phyloP scores from a whole-genome alignment of 2,797 vertebrate genomes.

The Huso huso region DNA sequence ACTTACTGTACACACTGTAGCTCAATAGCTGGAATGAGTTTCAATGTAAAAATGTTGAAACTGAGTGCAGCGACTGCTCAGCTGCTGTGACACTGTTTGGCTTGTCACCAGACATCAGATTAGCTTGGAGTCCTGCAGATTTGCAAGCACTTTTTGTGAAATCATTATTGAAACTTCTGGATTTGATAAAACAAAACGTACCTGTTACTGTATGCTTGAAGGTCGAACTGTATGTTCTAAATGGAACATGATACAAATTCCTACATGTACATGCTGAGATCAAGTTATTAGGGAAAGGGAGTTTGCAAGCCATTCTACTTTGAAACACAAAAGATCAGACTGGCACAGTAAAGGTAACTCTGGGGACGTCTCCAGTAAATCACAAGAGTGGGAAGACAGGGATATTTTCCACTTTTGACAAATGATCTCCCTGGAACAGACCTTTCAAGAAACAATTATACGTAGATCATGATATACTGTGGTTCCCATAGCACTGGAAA shows the following conservation, averaged over 20 bases:
- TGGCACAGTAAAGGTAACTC: not conserved
- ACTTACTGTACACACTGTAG: not conserved
- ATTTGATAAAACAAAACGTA: no score
- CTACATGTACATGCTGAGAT: no score
- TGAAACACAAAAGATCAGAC: not conserved
- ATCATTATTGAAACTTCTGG: no score
- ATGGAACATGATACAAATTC: no score
- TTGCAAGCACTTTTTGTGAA: no score
- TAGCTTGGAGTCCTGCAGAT: not conserved
- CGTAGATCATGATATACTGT: not conserved
- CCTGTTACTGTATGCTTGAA: no score
- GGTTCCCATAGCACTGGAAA: not conserved
- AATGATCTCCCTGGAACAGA: not conserved
- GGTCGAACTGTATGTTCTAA: no score
- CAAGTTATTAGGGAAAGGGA: no score
- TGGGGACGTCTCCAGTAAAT: not conserved
- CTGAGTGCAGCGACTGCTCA: not conserved
- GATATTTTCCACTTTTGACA: not conserved
- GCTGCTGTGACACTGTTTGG: not conserved
- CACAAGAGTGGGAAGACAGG: not conserved
- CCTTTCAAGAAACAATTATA: not conserved
- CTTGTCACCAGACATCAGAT: not conserved
- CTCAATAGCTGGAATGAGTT: not conserved
- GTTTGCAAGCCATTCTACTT: no score
- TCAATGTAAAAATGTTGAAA: not conserved